Base-by-base conservation (phyloP, 2,888 invertebrate species). In the Bursaphelenchus okinawaensis region DNA sequence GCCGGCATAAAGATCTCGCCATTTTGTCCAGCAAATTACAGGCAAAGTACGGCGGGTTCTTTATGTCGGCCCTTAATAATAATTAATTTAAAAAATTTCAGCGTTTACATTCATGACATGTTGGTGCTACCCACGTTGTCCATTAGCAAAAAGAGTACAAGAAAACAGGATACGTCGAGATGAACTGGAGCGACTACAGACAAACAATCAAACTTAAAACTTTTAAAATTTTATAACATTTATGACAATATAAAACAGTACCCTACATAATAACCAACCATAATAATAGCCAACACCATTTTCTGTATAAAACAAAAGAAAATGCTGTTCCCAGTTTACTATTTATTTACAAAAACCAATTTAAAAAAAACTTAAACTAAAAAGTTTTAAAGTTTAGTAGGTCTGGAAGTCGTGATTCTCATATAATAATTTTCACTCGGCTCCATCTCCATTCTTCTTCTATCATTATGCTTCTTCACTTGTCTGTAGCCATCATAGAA, bases 401-500 rank as follows among this genome's bases (percentile, higher is more conserved):
- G 40, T 40, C 40, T 40, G 40, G 40, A 12, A 40, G 40, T 40
- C 16, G 40, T 40, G 2, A 40, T 40, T n/a, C 40, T 40, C 40
- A 40, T 40, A 40, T 40, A 40, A 4, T 68, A 72, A 28, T 51
- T n/a, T 20, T 59, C 22, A 26, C 20, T 29, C 12, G n/a, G 52
- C 26, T 24, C 60, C 59, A 20, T 70, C 61, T 52, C 52, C 63
- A 69, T 57, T 23, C 64, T 55, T 19, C 62, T 52, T 8, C 51
- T 26, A 55, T 69, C 70, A 31, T 69, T 67, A n/a, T 29, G 31
- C 51, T 70, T 71, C 59, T 69, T 69, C 9, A 68, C 60, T n/a
- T 52, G 52, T 6, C 70, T 55, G 51, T 69, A 69, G 28, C 66
- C 70, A 1, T 51, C 52, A 55, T 68, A 71, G 50, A 68, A 58